Base-by-base conservation (phyloP, 2,113 vertebrate genomes). In the Zootoca vivipara region DNA sequence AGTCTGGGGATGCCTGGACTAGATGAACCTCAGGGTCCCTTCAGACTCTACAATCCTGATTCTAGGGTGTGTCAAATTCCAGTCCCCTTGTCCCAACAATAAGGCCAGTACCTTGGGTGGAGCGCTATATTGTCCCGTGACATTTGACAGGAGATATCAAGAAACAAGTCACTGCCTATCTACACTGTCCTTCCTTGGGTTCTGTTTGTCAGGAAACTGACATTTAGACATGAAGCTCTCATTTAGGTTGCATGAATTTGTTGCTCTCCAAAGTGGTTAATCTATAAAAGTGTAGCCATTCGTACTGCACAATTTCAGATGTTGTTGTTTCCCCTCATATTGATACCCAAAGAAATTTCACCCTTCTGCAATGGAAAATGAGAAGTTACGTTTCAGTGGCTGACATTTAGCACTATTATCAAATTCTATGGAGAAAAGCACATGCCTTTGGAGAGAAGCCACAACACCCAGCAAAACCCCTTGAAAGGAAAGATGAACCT, bases 371-470 rank as follows among this genome's bases (percentile, higher is more conserved):
- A 82, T 1, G 62, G 74, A 90, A 78, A 90, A 91, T 89, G 56
- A 92, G 64, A 83, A 92, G 87, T 33, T 93, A 94, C 92, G 89
- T 69, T 75, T 56, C 85, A 86, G 26, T 67, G 90, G 82, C 33
- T 85, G 83, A 90, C 75, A 85, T 89, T 89, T 69, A 87, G 56
- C 52, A 87, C 67, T 80, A 79, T 40, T 87, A 91, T 79, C 70
- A 85, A 94, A 90, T 33, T 83, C 80, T 91, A 91, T 65, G 74
- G 88, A 77, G 85, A 78, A 87, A 78, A 46, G 88, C 18, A 3
- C 42, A 78, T 3, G 33, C 16, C 33, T 73, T 35, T 35, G 16
- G n/a, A 73, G 16, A 7, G 72, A 35, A 88, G 91, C 73, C 58
- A 89, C 77, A 74, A 42, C 18, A 73, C 16, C 33, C 70, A 58